Evolutionary conservation across 92 coral and sea anemone species (phyloP).

Genomic region (Palythoa caribaeorum): DNA sequence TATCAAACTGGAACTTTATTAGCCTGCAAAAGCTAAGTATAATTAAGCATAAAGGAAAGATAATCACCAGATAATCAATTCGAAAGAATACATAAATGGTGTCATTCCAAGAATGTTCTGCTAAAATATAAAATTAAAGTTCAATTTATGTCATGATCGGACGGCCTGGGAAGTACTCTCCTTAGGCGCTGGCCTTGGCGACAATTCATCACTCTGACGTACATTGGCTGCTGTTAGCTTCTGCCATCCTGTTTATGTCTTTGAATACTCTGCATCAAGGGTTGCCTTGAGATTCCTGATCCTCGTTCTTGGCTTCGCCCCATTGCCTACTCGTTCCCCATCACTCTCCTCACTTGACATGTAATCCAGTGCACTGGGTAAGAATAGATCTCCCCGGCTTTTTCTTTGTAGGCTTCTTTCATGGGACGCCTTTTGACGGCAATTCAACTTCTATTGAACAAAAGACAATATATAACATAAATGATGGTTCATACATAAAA

Average conservation of each 20-base stretch:
- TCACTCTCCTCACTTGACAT: constrained; percentile 35
- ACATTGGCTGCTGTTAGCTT: constrained; percentile 32
- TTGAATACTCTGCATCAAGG: constrained; percentile 25
- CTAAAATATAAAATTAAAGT: constrained; percentile 37
- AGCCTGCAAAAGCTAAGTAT: constrained; percentile 2
- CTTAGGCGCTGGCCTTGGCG: constrained; percentile 31
- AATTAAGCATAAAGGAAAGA: constrained; percentile 28
- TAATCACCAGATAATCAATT: constrained; percentile 32
- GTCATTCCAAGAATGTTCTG: constrained; percentile 42
- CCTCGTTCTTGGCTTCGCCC: constrained; percentile 23
- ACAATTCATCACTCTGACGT: constrained; percentile 25
- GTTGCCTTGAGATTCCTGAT: constrained; percentile 33
- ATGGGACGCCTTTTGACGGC: too few species aligned
- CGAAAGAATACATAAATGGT: constrained; percentile 32
- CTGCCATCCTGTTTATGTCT: constrained; percentile 32
- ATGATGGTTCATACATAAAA: too few species aligned
- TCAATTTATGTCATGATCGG: constrained; percentile 33
- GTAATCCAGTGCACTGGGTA: constrained; percentile 34
- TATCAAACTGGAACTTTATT: constrained; percentile 16
- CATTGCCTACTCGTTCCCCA: constrained; percentile 33
- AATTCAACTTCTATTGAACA: too few species aligned
- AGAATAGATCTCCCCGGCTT: too few species aligned
- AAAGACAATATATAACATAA: too few species aligned
- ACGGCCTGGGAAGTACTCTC: constrained; percentile 33
- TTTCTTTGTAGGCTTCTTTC: too few species aligned